These are phyloP conservation scores for Merops nubicus DNA, from an alignment of 2,113 vertebrate genomes.

Conservation along the genomic window DNA sequence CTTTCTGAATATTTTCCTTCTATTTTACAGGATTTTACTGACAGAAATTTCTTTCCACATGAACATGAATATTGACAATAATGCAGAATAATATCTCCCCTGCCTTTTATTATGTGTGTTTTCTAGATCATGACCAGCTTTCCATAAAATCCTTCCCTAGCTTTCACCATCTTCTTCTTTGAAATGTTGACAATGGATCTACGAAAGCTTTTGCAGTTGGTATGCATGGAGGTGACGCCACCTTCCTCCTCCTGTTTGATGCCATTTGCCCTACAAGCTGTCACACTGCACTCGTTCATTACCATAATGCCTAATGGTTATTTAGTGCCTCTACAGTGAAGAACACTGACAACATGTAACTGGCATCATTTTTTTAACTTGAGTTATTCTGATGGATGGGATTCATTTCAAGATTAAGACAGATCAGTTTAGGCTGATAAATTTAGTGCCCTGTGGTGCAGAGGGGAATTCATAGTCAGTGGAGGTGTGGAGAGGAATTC, in stretches of 20 bases:
- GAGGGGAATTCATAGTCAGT: neutral
- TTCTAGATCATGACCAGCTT: neutral
- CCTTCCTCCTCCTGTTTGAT: neutral
- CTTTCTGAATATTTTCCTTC: neutral
- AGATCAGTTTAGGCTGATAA: neutral
- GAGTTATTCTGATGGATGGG: neutral
- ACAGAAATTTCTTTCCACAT: neutral
- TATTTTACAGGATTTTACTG: neutral
- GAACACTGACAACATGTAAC: neutral
- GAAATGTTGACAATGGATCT: neutral
- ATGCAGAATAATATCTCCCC: neutral
- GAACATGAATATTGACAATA: neutral
- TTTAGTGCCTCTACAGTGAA: neutral
- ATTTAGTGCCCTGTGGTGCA: neutral
- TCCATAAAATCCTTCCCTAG: neutral
- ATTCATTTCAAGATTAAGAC: neutral
- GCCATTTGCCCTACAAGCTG: neutral
- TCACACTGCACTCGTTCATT: neutral
- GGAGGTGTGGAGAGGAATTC: neutral
- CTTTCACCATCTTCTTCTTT: neutral
- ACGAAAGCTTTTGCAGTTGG: neutral
- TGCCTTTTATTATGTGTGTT: neutral
- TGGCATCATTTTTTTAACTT: neutral
- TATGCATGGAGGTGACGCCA: neutral
- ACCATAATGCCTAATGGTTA: neutral